phyloP scores from a whole-genome alignment of 1,140 invertebrate genomes.

The Lysiphlebus fabarum region DNA sequence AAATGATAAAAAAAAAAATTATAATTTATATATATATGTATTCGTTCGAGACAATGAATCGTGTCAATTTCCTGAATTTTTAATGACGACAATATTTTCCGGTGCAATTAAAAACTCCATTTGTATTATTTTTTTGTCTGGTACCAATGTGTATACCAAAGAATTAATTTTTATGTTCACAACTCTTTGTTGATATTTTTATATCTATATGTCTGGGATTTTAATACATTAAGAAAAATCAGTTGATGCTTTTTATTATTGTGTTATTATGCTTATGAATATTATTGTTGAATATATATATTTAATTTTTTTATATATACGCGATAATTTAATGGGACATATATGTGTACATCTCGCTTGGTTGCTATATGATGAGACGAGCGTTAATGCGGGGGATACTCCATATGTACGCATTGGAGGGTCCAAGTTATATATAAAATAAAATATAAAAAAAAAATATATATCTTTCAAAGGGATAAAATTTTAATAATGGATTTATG shows the following conservation, averaged over 20 bases:
- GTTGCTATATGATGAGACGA: constrained; percentile 2
- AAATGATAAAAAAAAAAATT: neutral
- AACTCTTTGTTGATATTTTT: constrained; percentile 19
- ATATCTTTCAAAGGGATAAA: constrained; percentile 36
- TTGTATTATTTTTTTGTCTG: neutral
- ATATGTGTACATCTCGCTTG: too few relatives aligned
- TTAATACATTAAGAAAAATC: too few relatives aligned
- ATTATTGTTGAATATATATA: constrained; percentile 29
- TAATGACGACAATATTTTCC: constrained; percentile 22
- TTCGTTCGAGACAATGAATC: constrained; percentile 11
- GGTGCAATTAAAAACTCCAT: constrained; percentile 17
- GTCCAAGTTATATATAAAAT: constrained; percentile 49
- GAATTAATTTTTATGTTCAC: neutral
- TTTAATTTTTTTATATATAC: constrained; percentile 36
- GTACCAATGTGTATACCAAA: neutral
- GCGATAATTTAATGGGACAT: too few relatives aligned
- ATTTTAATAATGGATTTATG: constrained; percentile 57
- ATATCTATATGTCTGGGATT: neutral
- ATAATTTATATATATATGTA: too few relatives aligned
- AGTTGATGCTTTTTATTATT: too few relatives aligned
- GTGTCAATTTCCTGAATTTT: constrained; percentile 21
- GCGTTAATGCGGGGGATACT: constrained; percentile 26
- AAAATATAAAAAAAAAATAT: constrained; percentile 28
- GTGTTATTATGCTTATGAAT: constrained; percentile 24
- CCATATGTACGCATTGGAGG: constrained; percentile 45